Evolutionary conservation across 2,113 vertebrate genomes (phyloP), one percentile per base, ranked within the genome.

Genomic region (Apus apus): DNA sequence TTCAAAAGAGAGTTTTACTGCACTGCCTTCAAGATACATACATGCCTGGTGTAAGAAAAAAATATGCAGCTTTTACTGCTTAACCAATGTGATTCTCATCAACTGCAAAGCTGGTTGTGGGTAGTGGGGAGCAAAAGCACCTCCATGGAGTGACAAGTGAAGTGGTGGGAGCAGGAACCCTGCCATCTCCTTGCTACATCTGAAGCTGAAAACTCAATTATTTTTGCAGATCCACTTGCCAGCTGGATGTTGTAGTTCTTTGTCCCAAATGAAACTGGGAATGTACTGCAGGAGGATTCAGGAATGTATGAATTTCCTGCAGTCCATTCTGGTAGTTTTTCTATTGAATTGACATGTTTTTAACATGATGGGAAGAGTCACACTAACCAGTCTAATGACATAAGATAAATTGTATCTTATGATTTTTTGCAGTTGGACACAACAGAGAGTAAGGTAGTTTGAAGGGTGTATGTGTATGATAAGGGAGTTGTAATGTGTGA

Each of bases 151-250:
- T 29, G 20, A 29, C 38, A 51, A 25, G 16, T 82, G 10, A 74
- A 61, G 19, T 1, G 0, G 5, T 71, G 34, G 12, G 19, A 64
- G 11, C 3, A 5, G 12, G 3, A 1, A 4, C 0, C 0, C 38
- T 72, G 46, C 57, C 15, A 27, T 79, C 10, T 29, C 19, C 13
- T 83, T 0, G 0, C n/a, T 46, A 22, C 34, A n/a, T n/a, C 57
- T 1, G 1, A 40, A 50, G 30, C 27, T 12, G 45, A 53, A 64
- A 71, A 27, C 29, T 71, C 18, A 20, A 34, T 71, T 75, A 6
- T 11, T 58, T 10, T 23, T 1, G 0, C 11, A 50, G 30, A 36
- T 13, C 20, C 6, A 5, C 53, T 72, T 53, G 20, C 11, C 14
- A n/a, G 40, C 34, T 85, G 17, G 3, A 32, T 61, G 29, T 48